Conservation (phyloP, 2,797 vertebrate genomes). For the Poecilia gillii region DNA sequence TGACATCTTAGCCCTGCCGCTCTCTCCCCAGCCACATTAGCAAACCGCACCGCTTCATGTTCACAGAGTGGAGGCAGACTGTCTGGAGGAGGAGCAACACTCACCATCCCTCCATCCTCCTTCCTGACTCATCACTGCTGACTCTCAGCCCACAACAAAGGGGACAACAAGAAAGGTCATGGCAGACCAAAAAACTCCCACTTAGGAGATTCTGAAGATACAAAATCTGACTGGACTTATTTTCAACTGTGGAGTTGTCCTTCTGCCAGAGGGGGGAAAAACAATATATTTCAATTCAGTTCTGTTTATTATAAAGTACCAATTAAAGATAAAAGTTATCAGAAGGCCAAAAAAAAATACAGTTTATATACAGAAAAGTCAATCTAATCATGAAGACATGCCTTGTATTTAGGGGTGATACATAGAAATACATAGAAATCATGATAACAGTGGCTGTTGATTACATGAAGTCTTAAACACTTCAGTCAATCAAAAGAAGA, state of each 20-base stretch:
- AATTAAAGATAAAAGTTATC: not conserved
- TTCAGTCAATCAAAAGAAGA: not conserved
- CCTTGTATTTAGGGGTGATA: not conserved
- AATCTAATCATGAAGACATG: not conserved
- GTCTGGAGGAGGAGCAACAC: slow-evolving; percentile 77
- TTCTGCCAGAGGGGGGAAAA: not conserved
- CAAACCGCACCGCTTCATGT: slow-evolving; percentile 74
- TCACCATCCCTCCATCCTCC: slow-evolving; percentile 70
- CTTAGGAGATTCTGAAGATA: slow-evolving; percentile 24
- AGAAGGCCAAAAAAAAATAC: not conserved
- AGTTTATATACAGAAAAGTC: not conserved
- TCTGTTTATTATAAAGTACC: not conserved
- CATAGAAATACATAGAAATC: no score
- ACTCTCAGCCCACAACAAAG: slow-evolving; percentile 56
- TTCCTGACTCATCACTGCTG: slow-evolving; percentile 79
- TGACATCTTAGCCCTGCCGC: slow-evolving; percentile 85
- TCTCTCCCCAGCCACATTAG: slow-evolving; percentile 82
- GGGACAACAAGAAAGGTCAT: slow-evolving; percentile 79
- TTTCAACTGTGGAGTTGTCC: slow-evolving; percentile 2
- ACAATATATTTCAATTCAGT: not conserved
- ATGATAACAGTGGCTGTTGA: not conserved
- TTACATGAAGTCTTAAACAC: not conserved
- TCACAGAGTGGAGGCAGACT: slow-evolving; percentile 81
- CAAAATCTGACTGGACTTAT: not conserved
- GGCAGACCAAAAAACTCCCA: slow-evolving; percentile 35